These are phyloP conservation scores for Thaumetopoea pityocampa DNA, from an alignment of 1,140 invertebrate genomes.

Conservation along the genomic window DNA sequence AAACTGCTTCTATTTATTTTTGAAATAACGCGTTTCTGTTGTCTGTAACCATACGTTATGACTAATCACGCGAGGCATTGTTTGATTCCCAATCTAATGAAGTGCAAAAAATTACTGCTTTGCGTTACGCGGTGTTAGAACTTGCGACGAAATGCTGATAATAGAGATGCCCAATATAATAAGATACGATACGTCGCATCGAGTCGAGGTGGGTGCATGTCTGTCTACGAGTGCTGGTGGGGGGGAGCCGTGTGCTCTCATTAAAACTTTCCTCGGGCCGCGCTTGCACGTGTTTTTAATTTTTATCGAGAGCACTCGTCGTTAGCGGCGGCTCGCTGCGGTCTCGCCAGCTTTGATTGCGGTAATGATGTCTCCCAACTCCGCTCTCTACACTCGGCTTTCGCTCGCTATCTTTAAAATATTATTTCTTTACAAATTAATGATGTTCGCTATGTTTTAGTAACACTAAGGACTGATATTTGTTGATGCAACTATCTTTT, in stretches of 20 bases:
- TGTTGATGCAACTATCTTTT: too few relatives aligned
- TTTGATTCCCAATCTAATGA: too few relatives aligned
- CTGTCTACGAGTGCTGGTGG: conserved; percentile 44
- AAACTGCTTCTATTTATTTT: too few relatives aligned
- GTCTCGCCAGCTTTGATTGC: conserved; percentile 69
- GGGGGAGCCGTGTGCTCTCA: conserved; percentile 65
- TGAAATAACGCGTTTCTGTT: too few relatives aligned
- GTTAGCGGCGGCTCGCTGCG: conserved; percentile 50
- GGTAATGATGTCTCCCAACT: conserved; percentile 65
- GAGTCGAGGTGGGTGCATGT: conserved; percentile 21
- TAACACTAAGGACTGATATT: too few relatives aligned
- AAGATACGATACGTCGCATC: neutral
- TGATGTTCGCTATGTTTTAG: conserved; percentile 50
- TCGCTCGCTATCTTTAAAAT: conserved; percentile 64
- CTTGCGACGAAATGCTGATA: too few relatives aligned
- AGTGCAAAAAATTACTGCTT: too few relatives aligned
- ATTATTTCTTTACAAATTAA: conserved; percentile 62
- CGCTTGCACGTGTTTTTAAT: conserved; percentile 75
- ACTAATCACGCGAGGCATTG: too few relatives aligned
- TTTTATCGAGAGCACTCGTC: conserved; percentile 75
- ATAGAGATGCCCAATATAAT: too few relatives aligned
- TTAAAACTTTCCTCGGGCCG: conserved; percentile 74
- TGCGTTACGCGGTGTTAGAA: too few relatives aligned
- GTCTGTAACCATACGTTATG: too few relatives aligned
- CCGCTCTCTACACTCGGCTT: conserved; percentile 41